Evolutionary conservation across 2,888 invertebrate species (phyloP), one percentile per base, ranked within the genome.

Genomic region (Dasysyrphus albostriatus): DNA sequence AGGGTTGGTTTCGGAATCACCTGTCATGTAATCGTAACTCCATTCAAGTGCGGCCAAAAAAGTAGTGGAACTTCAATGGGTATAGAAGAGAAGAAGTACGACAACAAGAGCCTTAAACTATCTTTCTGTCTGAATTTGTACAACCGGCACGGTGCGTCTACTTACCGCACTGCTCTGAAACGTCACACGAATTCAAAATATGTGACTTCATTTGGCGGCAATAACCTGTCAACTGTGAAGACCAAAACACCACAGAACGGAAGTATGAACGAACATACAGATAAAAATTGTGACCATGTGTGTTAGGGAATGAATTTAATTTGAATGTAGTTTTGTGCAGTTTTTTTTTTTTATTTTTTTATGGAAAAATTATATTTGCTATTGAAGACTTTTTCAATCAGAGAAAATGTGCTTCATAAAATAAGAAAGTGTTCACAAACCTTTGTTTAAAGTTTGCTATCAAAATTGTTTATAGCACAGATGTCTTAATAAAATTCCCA

Each of bases 201-300:
- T 67, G 69, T 82, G 88, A 82, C 83, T 87, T 83, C 85, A 88
- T 88, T 88, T 87, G 81, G 87, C 88, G 88, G 88, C 88, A 70
- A 85, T 88, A 88, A 88, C 88, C 89, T 89, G 88, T 89, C 89
- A 90, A 89, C 89, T 89, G 89, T 89, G 89, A 90, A 89, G 89
- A 88, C 83, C 88, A 88, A 88, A 88, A 88, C 88, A 88, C 79
- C 59, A 75, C 49, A 89, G 88, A 90, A 89, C 90, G 90, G 90
- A 90, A 90, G 90, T 89, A 63, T 82, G 76, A 78, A 47, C 78
- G 73, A 51, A 75, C 72, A 74, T 72, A 77, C 78, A 75, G 24
- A 65, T 51, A 75, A 7, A 56, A 74, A 75, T 44, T 54, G 61
- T 44, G 49, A 44, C 75, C 76, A 74, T 65, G 77, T 74, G 80